Percentiles rank a stretch among this genome's conserved stretches.
phyloP scores from a whole-genome alignment of 2,888 invertebrate genomes.

The Stramonita haemastoma region DNA sequence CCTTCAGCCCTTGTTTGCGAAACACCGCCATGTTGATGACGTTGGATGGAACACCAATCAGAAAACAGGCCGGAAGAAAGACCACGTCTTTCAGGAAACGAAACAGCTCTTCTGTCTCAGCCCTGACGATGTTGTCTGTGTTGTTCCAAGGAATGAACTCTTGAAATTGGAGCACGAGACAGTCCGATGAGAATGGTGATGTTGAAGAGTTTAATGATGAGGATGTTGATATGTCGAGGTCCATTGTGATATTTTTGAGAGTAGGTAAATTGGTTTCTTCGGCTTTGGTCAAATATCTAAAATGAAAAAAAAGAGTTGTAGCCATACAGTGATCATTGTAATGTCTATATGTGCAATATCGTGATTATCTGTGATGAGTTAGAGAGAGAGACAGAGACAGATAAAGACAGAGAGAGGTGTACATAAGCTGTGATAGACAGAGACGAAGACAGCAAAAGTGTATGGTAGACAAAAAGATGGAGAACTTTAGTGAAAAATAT shows the following conservation, averaged over 20 bases:
- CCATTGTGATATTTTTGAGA: background rate
- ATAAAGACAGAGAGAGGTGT: too few species aligned
- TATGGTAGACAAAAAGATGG: too few species aligned
- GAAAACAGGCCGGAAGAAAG: background rate
- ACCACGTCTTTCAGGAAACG: background rate
- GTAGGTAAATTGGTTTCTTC: background rate
- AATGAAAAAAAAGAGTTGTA: background rate
- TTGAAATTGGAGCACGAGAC: background rate
- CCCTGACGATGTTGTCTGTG: background rate
- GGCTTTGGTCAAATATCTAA: background rate
- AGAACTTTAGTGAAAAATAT: too few species aligned
- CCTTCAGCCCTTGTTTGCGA: background rate
- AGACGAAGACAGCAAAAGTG: too few species aligned
- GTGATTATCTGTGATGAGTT: too few species aligned
- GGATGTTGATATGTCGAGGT: background rate
- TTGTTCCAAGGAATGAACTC: constrained; percentile 1
- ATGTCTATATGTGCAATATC: too few species aligned
- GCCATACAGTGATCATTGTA: background rate
- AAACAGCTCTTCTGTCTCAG: background rate
- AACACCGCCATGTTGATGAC: constrained; percentile 23
- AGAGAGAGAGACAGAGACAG: too few species aligned
- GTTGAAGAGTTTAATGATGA: background rate
- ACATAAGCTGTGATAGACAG: too few species aligned
- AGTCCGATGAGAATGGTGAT: background rate
- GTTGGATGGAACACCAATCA: constrained; percentile 9